Conservation (phyloP, 2,888 invertebrate genomes). For the Melanotus villosus region DNA sequence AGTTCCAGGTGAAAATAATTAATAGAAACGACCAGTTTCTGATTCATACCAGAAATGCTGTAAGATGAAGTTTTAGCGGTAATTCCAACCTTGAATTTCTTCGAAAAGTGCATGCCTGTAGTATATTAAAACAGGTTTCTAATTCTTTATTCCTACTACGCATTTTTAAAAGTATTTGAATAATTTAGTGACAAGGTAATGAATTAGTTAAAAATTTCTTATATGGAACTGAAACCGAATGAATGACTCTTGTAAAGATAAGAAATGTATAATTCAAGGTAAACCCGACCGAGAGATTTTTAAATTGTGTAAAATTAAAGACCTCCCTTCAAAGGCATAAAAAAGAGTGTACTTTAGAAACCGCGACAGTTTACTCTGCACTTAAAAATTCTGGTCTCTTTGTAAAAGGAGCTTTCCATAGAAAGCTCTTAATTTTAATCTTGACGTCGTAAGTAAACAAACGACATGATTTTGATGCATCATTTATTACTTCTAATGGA, state of each 20-base stretch:
- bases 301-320: neutral
- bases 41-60: too few species aligned
- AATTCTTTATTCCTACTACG: too few species aligned
- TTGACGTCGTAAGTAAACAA: slow-evolving; percentile 57
- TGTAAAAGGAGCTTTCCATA: slow-evolving; percentile 45
- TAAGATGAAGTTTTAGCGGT: neutral
- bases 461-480: slow-evolving; percentile 62
- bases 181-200: too few species aligned
- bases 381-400: slow-evolving; percentile 51
- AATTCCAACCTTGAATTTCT: slow-evolving; percentile 18
- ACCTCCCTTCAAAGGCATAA: slow-evolving; percentile 12
- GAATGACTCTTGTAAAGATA: too few species aligned
- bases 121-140: too few species aligned
- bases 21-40: too few species aligned
- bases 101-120: neutral
- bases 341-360: slow-evolving; percentile 24
- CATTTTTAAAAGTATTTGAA: too few species aligned
- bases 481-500: slow-evolving; percentile 65
- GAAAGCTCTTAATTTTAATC: slow-evolving; percentile 59
- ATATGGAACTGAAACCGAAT: too few species aligned
- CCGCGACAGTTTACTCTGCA: slow-evolving; percentile 47
- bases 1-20: too few species aligned
- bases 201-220: too few species aligned
- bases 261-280: neutral
- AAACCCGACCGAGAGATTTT: too few species aligned